A percentile compares a stretch with the other conserved stretches of the same genome.
phyloP scores from a whole-genome alignment of 1,140 invertebrate species.

The Venturia canescens region DNA sequence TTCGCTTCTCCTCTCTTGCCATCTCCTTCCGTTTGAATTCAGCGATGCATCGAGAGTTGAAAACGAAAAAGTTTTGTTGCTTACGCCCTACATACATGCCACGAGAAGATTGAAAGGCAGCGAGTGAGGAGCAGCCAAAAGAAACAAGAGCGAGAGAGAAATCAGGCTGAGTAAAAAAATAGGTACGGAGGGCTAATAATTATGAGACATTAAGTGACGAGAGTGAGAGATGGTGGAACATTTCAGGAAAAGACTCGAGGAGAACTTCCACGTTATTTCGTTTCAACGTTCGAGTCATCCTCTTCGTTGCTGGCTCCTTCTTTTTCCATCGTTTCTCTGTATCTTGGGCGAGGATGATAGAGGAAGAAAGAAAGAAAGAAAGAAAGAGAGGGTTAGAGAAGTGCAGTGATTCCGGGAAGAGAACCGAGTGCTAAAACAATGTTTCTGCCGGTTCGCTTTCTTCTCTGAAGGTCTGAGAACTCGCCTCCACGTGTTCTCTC shows the following conservation, averaged over 20 bases:
- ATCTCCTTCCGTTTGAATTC: neutral
- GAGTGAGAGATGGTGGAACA: slow-evolving; percentile 54
- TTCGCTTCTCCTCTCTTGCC: neutral
- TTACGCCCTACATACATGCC: slow-evolving; percentile 10
- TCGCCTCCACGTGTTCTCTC: slow-evolving; percentile 10
- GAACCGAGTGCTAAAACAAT: slow-evolving; percentile 55
- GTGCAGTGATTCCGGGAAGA: slow-evolving; percentile 54
- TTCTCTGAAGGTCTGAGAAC: slow-evolving; percentile 41
- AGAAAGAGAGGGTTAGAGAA: slow-evolving; percentile 42
- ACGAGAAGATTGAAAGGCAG: neutral
- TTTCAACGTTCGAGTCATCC: slow-evolving; percentile 19
- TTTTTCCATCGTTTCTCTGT: slow-evolving; percentile 10
- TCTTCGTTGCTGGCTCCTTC: neutral
- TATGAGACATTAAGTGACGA: slow-evolving; percentile 76
- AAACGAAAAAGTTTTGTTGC: neutral
- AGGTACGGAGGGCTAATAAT: slow-evolving; percentile 70
- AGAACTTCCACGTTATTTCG: slow-evolving; percentile 7
- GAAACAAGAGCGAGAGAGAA: slow-evolving; percentile 18
- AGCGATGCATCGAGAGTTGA: slow-evolving; percentile 8
- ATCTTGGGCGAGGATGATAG: neutral
- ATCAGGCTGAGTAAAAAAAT: slow-evolving; percentile 60
- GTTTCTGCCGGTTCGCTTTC: slow-evolving; percentile 50
- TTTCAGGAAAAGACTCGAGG: slow-evolving; percentile 48
- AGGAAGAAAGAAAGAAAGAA: slow-evolving; percentile 23
- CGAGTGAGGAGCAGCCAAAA: neutral